phyloP scores from a whole-genome alignment of 2,888 invertebrate genomes.

The Amaurobius ferox region DNA sequence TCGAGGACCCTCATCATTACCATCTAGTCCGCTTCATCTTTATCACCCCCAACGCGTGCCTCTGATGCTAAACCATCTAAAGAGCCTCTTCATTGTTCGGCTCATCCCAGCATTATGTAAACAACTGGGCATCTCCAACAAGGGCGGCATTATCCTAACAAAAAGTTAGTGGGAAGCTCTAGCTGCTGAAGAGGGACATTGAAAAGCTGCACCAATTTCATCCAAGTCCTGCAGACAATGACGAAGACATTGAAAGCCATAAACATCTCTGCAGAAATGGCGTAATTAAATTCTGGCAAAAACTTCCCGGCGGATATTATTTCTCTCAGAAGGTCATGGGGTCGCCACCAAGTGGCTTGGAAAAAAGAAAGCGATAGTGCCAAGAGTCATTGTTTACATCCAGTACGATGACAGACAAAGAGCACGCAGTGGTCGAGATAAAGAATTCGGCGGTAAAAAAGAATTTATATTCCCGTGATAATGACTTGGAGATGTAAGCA shows the following conservation, averaged over 20 bases:
- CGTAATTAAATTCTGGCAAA: slow-evolving; percentile 61
- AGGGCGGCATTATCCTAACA: slow-evolving; percentile 34
- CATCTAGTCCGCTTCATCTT: not conserved
- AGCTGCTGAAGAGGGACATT: not conserved
- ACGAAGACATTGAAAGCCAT: slow-evolving; percentile 38
- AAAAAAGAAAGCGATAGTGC: slow-evolving; percentile 25
- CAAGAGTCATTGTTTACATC: slow-evolving; percentile 64
- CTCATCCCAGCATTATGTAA: slow-evolving; percentile 24
- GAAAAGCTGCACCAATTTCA: not conserved
- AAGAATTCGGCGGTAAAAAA: slow-evolving; percentile 40
- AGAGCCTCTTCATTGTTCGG: slow-evolving; percentile 5
- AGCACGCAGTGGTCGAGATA: slow-evolving; percentile 63
- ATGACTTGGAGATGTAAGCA: slow-evolving; percentile 57
- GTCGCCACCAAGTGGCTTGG: slow-evolving; percentile 50
- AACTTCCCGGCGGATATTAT: slow-evolving; percentile 50
- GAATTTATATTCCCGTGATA: slow-evolving; percentile 61
- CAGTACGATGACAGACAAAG: slow-evolving; percentile 63
- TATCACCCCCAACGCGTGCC: slow-evolving; percentile 4
- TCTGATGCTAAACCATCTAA: not conserved
- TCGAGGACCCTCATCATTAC: too few species aligned
- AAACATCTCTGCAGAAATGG: slow-evolving; percentile 40
- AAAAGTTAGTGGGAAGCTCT: not conserved
- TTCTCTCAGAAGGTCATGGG: slow-evolving; percentile 41
- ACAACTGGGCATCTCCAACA: slow-evolving; percentile 26
- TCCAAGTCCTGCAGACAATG: slow-evolving; percentile 30